Evolutionary conservation across 2,113 vertebrate species (phyloP).

Genomic region (Neogobius melanostomus): DNA sequence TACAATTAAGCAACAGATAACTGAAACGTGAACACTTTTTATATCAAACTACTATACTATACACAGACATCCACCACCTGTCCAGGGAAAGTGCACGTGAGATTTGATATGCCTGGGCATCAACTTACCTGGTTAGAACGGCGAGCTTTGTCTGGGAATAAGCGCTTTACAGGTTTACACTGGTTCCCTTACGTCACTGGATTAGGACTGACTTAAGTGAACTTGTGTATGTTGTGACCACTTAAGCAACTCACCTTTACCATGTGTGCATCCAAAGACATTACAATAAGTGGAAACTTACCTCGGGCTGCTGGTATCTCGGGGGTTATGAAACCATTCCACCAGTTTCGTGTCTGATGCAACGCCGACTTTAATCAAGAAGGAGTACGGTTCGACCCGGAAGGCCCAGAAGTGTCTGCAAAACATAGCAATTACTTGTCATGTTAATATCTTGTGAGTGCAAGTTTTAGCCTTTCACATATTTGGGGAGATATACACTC

Average conservation of each 20-base stretch:
- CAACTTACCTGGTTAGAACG: constrained; percentile 33
- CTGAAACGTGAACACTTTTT: no score
- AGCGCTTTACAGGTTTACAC: constrained; percentile 61
- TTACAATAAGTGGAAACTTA: constrained; percentile 61
- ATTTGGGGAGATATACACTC: not conserved
- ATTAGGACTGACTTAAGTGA: constrained; percentile 45
- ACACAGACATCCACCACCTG: no score
- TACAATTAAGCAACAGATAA: no score
- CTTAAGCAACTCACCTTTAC: not conserved
- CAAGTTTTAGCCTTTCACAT: not conserved
- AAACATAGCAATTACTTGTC: not conserved
- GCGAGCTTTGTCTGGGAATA: constrained; percentile 45
- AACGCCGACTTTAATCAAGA: constrained; percentile 94
- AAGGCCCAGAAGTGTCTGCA: constrained; percentile 92
- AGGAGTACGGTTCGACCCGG: constrained; percentile 86
- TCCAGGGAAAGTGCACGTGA: constrained; percentile 16
- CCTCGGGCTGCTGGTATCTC: constrained; percentile 92
- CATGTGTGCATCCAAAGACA: not conserved
- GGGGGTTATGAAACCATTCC: constrained; percentile 91
- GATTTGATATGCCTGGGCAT: constrained; percentile 25
- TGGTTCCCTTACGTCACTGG: constrained; percentile 60
- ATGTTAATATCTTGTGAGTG: not conserved
- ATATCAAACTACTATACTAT: no score
- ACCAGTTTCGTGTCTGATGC: constrained; percentile 88
- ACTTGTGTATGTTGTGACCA: not conserved